Base-by-base conservation (phyloP, 2,888 invertebrate genomes). In the Perizoma affinitatum region DNA sequence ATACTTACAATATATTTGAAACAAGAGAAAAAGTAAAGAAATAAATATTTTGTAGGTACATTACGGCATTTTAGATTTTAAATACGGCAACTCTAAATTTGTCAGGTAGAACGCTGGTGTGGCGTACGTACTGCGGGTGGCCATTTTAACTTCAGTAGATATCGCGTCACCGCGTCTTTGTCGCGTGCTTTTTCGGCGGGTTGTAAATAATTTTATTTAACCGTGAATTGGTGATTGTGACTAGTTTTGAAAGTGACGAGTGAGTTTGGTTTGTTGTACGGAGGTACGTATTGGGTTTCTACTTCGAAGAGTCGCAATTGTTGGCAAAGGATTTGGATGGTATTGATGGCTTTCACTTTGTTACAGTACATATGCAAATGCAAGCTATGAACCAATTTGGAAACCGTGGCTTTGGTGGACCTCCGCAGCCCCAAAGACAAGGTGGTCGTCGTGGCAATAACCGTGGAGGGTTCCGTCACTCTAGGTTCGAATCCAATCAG, bases 401-500 rank as follows among this genome's bases (percentile, higher is more conserved):
- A n/a, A 84, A 88, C 70, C 79, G 92, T 75, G 92, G 92, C n/a
- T 91, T 86, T 72, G 92, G 92, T 34, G 92, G 92, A 5, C 88
- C 89, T 35, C 92, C 92, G 5, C 92, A 92, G 65, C 92, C 92
- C 0, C 92, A 92, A 69, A 83, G 92, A 49, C 90, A 86, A 65
- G 87, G 87, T 53, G 82, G 83, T 43, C 86, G 90, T 40, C 86
- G 90, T 62, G 88, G 88, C 36, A 82, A 79, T 55, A 81, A 82
- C 43, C 82, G 83, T 42, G 83, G 89, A 53, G 86, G 85, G 38
- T 92, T 93, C 52, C 86, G 88, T n/a, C 92, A 93, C 69, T 85
- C 90, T 9, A 82, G 92, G 72, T 91, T 91, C 73, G 91, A 91
- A 11, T 78, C 82, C 10, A 84, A 80, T 65, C 79, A 80, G 43